Evolutionary conservation across 1,140 invertebrate genomes (phyloP).

Genomic region (Drosophila ficusphila): DNA sequence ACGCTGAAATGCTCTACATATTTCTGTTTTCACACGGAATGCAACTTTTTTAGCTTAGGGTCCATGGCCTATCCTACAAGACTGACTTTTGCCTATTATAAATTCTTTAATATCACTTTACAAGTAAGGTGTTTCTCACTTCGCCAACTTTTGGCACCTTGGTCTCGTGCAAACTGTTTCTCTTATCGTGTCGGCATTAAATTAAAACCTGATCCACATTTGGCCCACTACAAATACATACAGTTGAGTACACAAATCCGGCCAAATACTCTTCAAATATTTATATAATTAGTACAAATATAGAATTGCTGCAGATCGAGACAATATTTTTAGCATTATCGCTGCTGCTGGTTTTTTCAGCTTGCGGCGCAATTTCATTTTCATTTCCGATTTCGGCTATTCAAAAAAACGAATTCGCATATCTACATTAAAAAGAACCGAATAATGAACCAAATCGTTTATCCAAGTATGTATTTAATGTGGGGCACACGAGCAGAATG

Average conservation of each 20-base stretch:
- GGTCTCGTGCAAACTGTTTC: conserved; percentile 19
- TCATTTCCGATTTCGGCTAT: conserved; percentile 61
- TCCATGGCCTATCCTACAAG: conserved; percentile 9
- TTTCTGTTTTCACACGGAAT: background rate
- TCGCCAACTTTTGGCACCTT: conserved; percentile 1
- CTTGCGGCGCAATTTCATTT: conserved; percentile 62
- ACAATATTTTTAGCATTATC: conserved; percentile 68
- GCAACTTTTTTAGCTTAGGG: background rate
- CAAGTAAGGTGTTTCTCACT: background rate
- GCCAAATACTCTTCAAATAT: conserved; percentile 61
- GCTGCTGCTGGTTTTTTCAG: conserved; percentile 5
- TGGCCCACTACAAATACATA: conserved; percentile 11
- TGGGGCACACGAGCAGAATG: conserved; percentile 47
- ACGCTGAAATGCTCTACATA: background rate
- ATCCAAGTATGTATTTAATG: conserved; percentile 23
- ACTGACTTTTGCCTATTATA: background rate
- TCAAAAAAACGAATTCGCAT: conserved; percentile 44
- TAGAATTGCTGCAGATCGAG: conserved; percentile 50
- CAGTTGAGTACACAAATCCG: conserved; percentile 6
- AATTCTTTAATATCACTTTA: background rate
- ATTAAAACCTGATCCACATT: conserved; percentile 58
- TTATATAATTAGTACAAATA: conserved; percentile 76
- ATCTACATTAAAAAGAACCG: background rate
- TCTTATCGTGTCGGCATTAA: conserved; percentile 54
- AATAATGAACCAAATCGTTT: conserved; percentile 15